Conservation (phyloP, 2,888 invertebrate genomes). For the Dynastes maya region DNA sequence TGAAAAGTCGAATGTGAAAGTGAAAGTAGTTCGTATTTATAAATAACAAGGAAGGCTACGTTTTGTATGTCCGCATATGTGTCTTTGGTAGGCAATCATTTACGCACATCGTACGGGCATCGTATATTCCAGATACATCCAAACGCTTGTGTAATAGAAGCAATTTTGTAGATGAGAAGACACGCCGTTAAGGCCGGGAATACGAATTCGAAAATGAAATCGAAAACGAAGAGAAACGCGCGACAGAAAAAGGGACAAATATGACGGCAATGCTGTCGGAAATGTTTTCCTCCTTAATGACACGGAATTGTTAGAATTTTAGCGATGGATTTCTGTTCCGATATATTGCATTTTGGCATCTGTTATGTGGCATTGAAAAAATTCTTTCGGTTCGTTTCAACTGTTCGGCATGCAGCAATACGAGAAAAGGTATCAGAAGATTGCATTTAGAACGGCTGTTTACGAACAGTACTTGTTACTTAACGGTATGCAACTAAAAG, state of each 20-base stretch:
- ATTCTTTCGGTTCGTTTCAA: not conserved
- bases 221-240: not conserved
- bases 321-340: slow-evolving; percentile 21
- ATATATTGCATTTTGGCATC: not conserved
- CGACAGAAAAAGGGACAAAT: not conserved
- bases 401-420: too few species aligned
- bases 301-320: not conserved
- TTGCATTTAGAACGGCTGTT: too few species aligned
- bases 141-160: slow-evolving; percentile 1
- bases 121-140: not conserved
- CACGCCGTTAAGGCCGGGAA: not conserved
- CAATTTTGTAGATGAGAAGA: not conserved
- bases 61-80: slow-evolving; percentile 19
- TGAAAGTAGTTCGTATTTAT: slow-evolving; percentile 44
- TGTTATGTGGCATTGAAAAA: not conserved
- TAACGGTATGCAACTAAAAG: too few species aligned
- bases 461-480: too few species aligned
- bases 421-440: too few species aligned
- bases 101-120: not conserved
- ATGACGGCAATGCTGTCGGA: slow-evolving; percentile 25
- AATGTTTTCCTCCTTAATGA: slow-evolving; percentile 16
- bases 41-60: slow-evolving; percentile 38
- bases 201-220: not conserved
- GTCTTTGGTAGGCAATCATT: slow-evolving; percentile 20
- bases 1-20: slow-evolving; percentile 45